A percentile compares a stretch with the other conserved stretches of the same genome.
phyloP scores from a whole-genome alignment of 2,113 vertebrate species.

The Protobothrops flavoviridis region DNA sequence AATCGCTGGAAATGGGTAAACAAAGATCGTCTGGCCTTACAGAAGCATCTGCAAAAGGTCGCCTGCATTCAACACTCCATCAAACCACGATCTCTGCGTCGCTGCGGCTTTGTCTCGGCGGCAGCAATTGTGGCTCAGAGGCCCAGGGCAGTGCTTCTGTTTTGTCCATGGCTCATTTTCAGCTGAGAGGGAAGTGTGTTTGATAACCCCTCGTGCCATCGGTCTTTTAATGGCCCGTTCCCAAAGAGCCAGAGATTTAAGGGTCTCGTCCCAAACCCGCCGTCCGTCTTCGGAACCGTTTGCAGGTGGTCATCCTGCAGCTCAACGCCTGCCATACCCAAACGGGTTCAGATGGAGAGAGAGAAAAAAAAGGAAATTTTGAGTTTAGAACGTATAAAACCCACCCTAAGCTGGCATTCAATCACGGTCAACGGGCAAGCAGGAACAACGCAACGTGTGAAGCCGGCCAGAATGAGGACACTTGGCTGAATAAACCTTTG shows the following conservation, averaged over 20 bases:
- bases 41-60: slow-evolving; percentile 23
- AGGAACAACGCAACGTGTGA: background rate
- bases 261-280: background rate
- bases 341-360: background rate
- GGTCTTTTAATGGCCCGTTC: background rate
- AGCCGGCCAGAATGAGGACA: background rate
- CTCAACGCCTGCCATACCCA: background rate
- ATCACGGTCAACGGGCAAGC: background rate
- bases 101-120: background rate
- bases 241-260: background rate
- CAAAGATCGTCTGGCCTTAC: background rate
- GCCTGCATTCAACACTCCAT: background rate
- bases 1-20: background rate
- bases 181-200: background rate
- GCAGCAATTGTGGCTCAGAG: background rate
- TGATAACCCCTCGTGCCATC: background rate
- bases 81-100: background rate
- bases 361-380: background rate
- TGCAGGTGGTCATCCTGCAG: background rate
- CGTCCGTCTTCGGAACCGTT: background rate
- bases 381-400: background rate
- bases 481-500: background rate
- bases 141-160: background rate
- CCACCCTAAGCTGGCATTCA: background rate
- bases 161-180: slow-evolving; percentile 5